A percentile compares a stretch with the other conserved stretches of the same genome.
These are phyloP conservation scores for Chelon labrosus DNA, from an alignment of 2,797 vertebrate genomes.

Conservation along the genomic window DNA sequence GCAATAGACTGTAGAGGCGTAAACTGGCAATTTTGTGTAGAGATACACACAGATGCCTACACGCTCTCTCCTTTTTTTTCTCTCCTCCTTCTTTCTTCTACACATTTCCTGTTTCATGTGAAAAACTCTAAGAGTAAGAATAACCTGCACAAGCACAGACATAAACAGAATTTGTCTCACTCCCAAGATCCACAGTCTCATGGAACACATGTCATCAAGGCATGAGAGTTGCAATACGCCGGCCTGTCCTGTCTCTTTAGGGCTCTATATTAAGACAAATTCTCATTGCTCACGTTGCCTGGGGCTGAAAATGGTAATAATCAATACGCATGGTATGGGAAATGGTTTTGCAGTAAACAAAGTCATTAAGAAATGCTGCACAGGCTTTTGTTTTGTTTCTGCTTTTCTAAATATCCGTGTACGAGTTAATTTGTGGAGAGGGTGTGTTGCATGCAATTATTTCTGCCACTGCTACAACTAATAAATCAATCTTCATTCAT, in stretches of 20 bases:
- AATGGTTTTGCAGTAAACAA: constrained; percentile 18
- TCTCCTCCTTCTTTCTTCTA: neutral
- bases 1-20: neutral
- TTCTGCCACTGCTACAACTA: neutral
- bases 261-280: constrained; percentile 28
- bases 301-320: constrained; percentile 43
- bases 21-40: neutral
- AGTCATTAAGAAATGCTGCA: constrained; percentile 12
- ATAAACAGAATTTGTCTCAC: neutral
- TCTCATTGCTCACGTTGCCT: constrained; percentile 39
- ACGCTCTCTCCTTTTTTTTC: neutral
- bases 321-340: constrained; percentile 23
- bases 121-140: neutral
- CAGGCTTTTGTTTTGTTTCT: neutral
- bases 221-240: neutral
- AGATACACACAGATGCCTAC: neutral
- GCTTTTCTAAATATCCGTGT: neutral
- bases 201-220: neutral
- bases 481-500: neutral
- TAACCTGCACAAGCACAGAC: neutral
- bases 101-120: neutral
- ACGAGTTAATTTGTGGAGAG: constrained; percentile 8
- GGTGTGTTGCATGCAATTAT: neutral
- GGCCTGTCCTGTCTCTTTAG: constrained; percentile 7
- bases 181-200: neutral